Conservation (phyloP, 1,140 invertebrate species). For the Heliconius hermathena region DNA sequence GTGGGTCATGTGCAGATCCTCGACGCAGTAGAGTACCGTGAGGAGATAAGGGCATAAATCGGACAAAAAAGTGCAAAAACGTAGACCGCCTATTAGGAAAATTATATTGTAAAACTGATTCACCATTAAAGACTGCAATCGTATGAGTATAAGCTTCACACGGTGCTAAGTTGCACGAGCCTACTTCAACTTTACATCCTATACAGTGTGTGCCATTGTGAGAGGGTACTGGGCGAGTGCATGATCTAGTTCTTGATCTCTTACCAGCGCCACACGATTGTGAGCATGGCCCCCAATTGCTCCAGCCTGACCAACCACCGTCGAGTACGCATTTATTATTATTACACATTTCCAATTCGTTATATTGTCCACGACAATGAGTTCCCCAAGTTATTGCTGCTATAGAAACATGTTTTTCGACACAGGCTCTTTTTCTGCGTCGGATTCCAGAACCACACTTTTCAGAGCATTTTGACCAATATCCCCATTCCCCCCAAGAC, state of each 20-base stretch:
- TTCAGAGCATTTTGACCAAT: conserved; percentile 68
- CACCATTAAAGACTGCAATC: conserved; percentile 65
- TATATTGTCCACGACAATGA: conserved; percentile 67
- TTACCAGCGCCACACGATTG: conserved; percentile 66
- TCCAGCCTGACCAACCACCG: conserved; percentile 74
- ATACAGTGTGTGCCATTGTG: conserved; percentile 54
- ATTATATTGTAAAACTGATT: conserved; percentile 63
- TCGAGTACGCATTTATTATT: conserved; percentile 55
- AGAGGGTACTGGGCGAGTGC: conserved; percentile 65
- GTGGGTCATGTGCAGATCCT: conserved; percentile 49
- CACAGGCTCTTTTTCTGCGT: conserved; percentile 59
- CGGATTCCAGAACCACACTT: conserved; percentile 62
- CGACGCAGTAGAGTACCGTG: conserved; percentile 62
- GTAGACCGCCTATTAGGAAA: conserved; percentile 59
- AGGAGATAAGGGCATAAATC: conserved; percentile 69
- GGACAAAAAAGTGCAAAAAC: conserved; percentile 67
- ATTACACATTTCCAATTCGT: conserved; percentile 63
- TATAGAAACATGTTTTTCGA: conserved; percentile 50
- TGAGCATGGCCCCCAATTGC: conserved; percentile 69
- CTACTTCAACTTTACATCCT: conserved; percentile 62
- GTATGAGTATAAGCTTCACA: conserved; percentile 61
- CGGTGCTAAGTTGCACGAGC: conserved; percentile 61
- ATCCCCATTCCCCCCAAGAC: conserved; percentile 62
- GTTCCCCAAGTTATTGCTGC: conserved; percentile 60
- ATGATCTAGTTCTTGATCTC: conserved; percentile 61